Conservation (phyloP, 2,113 vertebrate species). For the Brevimyrus niger region DNA sequence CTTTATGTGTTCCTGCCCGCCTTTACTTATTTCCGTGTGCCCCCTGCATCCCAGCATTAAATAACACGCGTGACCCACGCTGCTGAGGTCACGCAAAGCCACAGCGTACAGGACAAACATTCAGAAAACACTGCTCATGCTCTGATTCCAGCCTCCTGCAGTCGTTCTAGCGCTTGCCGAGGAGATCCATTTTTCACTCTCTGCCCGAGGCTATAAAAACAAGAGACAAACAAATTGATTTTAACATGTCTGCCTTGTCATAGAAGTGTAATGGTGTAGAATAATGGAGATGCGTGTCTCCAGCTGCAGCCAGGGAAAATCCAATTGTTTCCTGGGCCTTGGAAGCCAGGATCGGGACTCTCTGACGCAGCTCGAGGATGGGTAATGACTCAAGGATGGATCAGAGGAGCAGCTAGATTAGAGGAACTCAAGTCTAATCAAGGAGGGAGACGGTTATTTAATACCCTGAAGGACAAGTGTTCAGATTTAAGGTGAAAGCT, state of each 20-base stretch:
- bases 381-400: neutral
- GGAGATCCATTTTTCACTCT: slow-evolving; percentile 59
- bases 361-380: neutral
- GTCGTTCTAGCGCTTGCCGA: slow-evolving; percentile 58
- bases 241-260: slow-evolving; percentile 53
- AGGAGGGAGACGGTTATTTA: neutral
- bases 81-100: slow-evolving; percentile 42
- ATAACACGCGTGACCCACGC: slow-evolving; percentile 20
- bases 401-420: neutral
- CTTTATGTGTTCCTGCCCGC: neutral
- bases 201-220: slow-evolving; percentile 52
- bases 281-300: slow-evolving; percentile 55
- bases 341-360: neutral
- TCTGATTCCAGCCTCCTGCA: slow-evolving; percentile 44
- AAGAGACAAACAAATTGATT: slow-evolving; percentile 64
- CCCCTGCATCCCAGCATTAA: neutral
- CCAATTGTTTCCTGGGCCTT: slow-evolving; percentile 31
- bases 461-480: neutral
- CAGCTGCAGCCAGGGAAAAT: slow-evolving; percentile 40
- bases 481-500: neutral
- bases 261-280: slow-evolving; percentile 47
- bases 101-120: slow-evolving; percentile 38
- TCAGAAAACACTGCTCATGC: slow-evolving; percentile 51
- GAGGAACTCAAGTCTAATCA: neutral
- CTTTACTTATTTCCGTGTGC: neutral